These are phyloP conservation scores for Aphelenchoides bicaudatus DNA, from an alignment of 2,888 invertebrate species.

Conservation along the genomic window DNA sequence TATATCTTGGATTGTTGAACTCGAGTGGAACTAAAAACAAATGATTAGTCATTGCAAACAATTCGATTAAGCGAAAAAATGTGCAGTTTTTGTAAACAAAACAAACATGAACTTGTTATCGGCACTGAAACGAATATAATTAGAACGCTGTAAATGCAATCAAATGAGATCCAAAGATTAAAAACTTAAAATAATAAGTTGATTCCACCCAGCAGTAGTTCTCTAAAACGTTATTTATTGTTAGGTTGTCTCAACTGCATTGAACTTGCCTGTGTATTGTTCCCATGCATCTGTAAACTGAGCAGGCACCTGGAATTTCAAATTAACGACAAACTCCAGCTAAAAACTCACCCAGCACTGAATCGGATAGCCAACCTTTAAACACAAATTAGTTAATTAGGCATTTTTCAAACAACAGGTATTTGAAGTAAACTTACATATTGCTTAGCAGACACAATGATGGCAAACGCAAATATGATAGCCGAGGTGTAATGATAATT, in stretches of 20 bases:
- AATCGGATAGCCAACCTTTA: constrained; percentile 59
- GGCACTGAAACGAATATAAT: too few species aligned
- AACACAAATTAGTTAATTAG: constrained; percentile 21
- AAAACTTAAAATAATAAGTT: constrained; percentile 65
- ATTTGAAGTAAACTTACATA: constrained; percentile 54
- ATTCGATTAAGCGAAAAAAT: too few species aligned
- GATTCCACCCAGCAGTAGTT: constrained; percentile 64
- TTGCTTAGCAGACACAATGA: constrained; percentile 62
- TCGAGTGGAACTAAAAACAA: constrained; percentile 60
- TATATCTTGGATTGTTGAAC: constrained; percentile 60
- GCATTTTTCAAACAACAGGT: constrained; percentile 16
- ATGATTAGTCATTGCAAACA: too few species aligned
- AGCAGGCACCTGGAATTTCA: constrained; percentile 64
- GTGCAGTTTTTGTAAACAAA: not conserved
- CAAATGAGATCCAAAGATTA: too few species aligned
- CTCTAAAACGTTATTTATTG: constrained; percentile 15
- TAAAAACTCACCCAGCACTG: constrained; percentile 62
- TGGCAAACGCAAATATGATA: constrained; percentile 61
- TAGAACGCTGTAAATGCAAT: too few species aligned
- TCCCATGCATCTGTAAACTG: constrained; percentile 65
- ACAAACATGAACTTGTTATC: constrained; percentile 60
- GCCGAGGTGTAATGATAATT: constrained; percentile 61
- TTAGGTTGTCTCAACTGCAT: not conserved
- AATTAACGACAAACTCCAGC: constrained; percentile 56
- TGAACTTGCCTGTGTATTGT: constrained; percentile 65